phyloP scores from a whole-genome alignment of 2,888 invertebrate species.

The Dimorphilus gyrociliatus region DNA sequence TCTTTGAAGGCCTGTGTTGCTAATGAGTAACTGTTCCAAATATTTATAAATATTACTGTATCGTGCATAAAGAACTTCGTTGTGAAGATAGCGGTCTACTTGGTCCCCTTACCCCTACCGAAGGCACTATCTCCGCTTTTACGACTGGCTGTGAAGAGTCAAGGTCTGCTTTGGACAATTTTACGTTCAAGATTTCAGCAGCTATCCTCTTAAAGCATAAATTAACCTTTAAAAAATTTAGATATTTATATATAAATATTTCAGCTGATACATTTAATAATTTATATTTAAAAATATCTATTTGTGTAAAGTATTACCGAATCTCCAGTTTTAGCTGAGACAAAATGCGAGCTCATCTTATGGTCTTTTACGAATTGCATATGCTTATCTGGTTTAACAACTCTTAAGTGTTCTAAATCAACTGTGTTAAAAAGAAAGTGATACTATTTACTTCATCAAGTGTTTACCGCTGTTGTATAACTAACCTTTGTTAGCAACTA shows the following conservation, averaged over 20 bases:
- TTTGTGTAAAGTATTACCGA: no score
- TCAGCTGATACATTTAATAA: background rate
- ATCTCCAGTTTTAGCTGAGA: slow-evolving; percentile 44
- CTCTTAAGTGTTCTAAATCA: slow-evolving; percentile 42
- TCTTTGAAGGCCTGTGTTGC: no score
- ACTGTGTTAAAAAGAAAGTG: slow-evolving; percentile 15
- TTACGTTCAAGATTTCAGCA: slow-evolving; percentile 50
- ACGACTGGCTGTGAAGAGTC: slow-evolving; percentile 52
- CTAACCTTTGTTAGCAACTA: slow-evolving; percentile 43
- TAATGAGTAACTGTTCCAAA: no score
- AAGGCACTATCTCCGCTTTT: slow-evolving; percentile 47
- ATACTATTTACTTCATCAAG: no score
- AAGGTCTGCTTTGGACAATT: slow-evolving; percentile 48
- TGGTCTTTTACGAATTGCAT: slow-evolving; percentile 38
- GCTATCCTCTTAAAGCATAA: slow-evolving; percentile 51
- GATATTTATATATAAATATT: background rate
- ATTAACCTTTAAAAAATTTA: slow-evolving; percentile 23
- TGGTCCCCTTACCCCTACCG: no score
- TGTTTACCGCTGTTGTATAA: no score
- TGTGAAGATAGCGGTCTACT: no score
- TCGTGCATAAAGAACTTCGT: no score
- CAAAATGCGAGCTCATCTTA: slow-evolving; percentile 39
- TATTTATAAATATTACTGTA: no score
- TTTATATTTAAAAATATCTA: slow-evolving; percentile 2
- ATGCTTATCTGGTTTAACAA: slow-evolving; percentile 41